Evolutionary conservation across 1,140 invertebrate genomes (phyloP), one percentile per base, ranked within the genome.

Genomic region (Trichonephila clavipes): DNA sequence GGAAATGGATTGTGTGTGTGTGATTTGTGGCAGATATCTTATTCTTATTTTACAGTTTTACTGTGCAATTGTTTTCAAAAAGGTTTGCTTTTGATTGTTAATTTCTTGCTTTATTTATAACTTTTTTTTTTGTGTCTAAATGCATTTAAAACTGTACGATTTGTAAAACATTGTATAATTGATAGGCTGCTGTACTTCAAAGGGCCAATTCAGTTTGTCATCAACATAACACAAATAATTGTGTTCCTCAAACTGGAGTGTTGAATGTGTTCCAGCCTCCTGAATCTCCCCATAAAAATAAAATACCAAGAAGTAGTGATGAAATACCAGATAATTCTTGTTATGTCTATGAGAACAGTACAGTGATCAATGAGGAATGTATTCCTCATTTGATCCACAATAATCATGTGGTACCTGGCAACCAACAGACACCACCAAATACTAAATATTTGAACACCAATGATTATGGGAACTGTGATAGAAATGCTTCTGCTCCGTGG

Each of bases 161-260:
- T 51, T 10, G 51, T 51, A 51, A 51, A 51, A 7, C 51, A 10
- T 51, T 51, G 7, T 51, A 12, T 72, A 19, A 34, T 44, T 83
- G 58, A 10, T 24, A 88, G 87, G 40, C 64, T 88, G 21, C 62
- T 88, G 87, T 64, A n/a, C 64, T 64, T 24, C 87, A 88, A 69
- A 88, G 87, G 44, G 61, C 21, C 34, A 58, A 44, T 62, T 69
- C 87, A 18, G n/a, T 28, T 14, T 28, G 19, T 51, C 87, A 88
- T 51, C 87, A 88, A 14, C 21, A 19, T 21, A 51, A 14, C 21
- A 44, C 64, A 10, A 88, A 21, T 64, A 69, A 12, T 51, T 72
- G 34, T 88, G 40, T 88, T 51, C 16, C 64, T n/a, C 87, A 40
- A 40, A 24, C 61, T 69, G 59, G 59, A n/a, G 34, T 69, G 16